These are phyloP conservation scores for Heliornis fulica DNA, from an alignment of 2,113 vertebrate species.

Conservation along the genomic window DNA sequence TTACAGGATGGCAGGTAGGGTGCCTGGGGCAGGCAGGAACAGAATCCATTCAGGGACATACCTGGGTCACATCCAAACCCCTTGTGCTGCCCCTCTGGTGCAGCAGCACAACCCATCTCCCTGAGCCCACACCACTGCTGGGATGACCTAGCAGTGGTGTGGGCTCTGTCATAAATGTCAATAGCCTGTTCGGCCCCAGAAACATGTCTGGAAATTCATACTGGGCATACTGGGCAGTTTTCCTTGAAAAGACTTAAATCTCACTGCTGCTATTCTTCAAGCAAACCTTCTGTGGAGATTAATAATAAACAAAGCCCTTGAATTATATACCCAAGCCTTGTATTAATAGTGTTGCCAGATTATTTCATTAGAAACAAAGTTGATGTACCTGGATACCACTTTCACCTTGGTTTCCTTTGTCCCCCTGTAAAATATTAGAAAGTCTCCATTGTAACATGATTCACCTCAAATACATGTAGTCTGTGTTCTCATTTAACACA, in stretches of 20 bases:
- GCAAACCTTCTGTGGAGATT: not conserved
- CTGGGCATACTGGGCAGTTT: not conserved
- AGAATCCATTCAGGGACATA: fast-evolving
- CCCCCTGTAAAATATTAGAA: conserved; percentile 74
- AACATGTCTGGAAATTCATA: not conserved
- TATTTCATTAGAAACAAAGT: not conserved
- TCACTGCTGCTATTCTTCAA: not conserved
- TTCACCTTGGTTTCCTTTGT: conserved; percentile 79
- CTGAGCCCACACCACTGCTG: fast-evolving
- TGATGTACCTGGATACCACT: conserved; percentile 76
- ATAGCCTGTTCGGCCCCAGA: not conserved
- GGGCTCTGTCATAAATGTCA: not conserved
- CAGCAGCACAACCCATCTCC: not conserved
- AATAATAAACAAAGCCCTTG: not conserved
- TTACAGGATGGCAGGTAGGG: not conserved
- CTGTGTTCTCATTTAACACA: not conserved
- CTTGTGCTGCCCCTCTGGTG: too few relatives aligned
- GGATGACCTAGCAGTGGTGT: too few relatives aligned
- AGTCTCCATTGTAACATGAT: not conserved
- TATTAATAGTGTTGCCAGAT: not conserved
- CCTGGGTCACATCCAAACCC: not conserved
- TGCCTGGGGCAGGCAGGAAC: not conserved
- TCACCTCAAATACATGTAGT: not conserved
- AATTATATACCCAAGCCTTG: not conserved
- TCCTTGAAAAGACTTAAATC: not conserved